Percentiles rank a stretch among this genome's conserved stretches.
Conservation (phyloP, 2,888 invertebrate species). For the Andrena camellia region DNA sequence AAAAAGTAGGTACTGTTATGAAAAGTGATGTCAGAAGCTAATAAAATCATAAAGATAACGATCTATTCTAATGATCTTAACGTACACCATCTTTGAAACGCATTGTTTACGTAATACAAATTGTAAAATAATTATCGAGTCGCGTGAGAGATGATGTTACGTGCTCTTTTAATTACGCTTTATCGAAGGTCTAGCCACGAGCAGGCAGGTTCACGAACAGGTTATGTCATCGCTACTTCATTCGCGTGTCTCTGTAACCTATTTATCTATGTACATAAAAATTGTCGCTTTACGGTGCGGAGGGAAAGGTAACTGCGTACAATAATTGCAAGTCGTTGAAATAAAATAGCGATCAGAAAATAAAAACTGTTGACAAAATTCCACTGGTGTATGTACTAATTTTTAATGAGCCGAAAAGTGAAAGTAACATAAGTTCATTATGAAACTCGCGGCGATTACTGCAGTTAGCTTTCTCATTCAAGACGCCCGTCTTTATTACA, state of each 20-base stretch:
- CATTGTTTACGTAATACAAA: conserved; percentile 6
- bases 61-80: background rate
- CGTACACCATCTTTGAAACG: background rate
- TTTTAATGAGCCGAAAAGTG: too few relatives aligned
- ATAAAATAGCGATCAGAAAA: background rate
- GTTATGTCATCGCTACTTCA: conserved; percentile 53
- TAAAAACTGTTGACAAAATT: too few relatives aligned
- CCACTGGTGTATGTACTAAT: too few relatives aligned
- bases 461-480: too few relatives aligned
- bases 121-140: background rate
- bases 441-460: too few relatives aligned
- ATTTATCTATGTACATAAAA: conserved; percentile 46
- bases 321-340: background rate
- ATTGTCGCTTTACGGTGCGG: conserved; percentile 29
- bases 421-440: too few relatives aligned
- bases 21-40: background rate
- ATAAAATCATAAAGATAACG: conserved; percentile 1
- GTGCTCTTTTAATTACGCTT: conserved; percentile 36
- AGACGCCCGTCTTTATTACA: too few relatives aligned
- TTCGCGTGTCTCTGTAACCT: conserved; percentile 12
- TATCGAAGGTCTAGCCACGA: conserved; percentile 6
- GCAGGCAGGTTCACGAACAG: conserved; percentile 16
- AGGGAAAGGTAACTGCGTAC: background rate
- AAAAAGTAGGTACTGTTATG: too few relatives aligned
- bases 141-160: background rate